Conservation (phyloP, 2,797 vertebrate species). For the Falco peregrinus region DNA sequence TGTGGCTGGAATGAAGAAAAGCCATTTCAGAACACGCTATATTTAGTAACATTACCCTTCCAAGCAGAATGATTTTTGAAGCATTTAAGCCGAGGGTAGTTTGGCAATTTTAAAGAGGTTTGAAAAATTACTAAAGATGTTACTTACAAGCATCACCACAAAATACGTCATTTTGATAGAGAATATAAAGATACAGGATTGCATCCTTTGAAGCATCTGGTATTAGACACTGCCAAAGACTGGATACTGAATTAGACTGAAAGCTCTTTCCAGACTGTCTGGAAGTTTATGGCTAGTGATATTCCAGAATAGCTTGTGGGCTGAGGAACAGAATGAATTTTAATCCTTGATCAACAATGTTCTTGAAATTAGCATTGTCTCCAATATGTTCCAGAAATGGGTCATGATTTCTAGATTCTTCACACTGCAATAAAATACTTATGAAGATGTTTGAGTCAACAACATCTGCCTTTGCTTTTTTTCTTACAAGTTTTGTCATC, state of each 20-base stretch:
- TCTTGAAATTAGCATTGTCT: neutral
- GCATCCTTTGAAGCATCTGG: neutral
- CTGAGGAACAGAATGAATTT: constrained; percentile 13
- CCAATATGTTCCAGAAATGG: neutral
- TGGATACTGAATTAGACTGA: neutral
- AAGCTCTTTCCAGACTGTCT: constrained; percentile 2
- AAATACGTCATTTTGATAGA: constrained; percentile 9
- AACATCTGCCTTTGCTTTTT: neutral
- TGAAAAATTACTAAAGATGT: neutral
- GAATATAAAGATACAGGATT: neutral
- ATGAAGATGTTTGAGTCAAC: neutral
- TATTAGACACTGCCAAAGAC: neutral
- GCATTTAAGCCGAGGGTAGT: neutral
- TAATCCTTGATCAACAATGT: neutral
- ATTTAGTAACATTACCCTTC: neutral
- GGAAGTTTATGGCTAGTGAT: neutral
- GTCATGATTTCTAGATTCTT: constrained; percentile 1
- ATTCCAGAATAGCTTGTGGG: neutral
- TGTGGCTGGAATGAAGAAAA: neutral
- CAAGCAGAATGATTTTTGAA: neutral
- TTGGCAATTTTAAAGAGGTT: constrained; percentile 5
- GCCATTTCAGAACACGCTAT: neutral
- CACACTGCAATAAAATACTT: neutral
- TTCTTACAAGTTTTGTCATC: neutral
- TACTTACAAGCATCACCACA: neutral